Evolutionary conservation across 2,797 vertebrate genomes (phyloP).

Genomic region (Phylloscopus collybita): DNA sequence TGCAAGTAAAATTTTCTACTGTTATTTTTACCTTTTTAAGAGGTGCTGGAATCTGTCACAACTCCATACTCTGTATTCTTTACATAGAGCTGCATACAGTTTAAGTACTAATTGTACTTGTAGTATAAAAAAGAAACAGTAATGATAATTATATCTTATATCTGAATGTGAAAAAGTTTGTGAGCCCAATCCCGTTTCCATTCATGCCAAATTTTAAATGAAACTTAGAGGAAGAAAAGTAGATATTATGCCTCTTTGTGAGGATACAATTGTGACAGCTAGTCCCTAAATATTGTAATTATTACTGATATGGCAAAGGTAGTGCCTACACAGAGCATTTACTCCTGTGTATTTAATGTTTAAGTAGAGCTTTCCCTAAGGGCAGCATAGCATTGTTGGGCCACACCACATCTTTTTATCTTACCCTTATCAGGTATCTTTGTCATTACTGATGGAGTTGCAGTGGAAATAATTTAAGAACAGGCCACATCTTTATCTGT

Average conservation of each 20-base stretch:
- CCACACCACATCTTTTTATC: background rate
- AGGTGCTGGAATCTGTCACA: background rate
- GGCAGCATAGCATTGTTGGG: background rate
- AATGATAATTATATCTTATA: conserved; percentile 25
- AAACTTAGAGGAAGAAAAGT: conserved; percentile 3
- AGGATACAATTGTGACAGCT: background rate
- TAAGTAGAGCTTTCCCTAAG: background rate
- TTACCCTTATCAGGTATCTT: background rate
- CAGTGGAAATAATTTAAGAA: background rate
- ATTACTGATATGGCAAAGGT: background rate
- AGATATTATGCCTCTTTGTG: background rate
- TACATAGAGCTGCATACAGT: background rate
- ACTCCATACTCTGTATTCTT: background rate
- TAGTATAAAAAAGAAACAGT: conserved; percentile 3
- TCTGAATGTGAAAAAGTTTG: background rate
- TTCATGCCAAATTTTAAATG: conserved; percentile 16
- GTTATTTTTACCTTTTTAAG: conserved; percentile 32
- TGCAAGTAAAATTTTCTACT: background rate
- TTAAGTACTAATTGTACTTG: conserved; percentile 28
- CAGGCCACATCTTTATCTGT: background rate
- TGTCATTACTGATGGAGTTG: background rate
- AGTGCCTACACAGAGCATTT: background rate
- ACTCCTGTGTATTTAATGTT: background rate
- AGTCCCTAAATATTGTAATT: conserved; percentile 19
- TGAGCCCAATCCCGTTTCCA: background rate